These are phyloP conservation scores for Hippoglossus hippoglossus DNA, from an alignment of 2,797 vertebrate genomes.

Conservation along the genomic window DNA sequence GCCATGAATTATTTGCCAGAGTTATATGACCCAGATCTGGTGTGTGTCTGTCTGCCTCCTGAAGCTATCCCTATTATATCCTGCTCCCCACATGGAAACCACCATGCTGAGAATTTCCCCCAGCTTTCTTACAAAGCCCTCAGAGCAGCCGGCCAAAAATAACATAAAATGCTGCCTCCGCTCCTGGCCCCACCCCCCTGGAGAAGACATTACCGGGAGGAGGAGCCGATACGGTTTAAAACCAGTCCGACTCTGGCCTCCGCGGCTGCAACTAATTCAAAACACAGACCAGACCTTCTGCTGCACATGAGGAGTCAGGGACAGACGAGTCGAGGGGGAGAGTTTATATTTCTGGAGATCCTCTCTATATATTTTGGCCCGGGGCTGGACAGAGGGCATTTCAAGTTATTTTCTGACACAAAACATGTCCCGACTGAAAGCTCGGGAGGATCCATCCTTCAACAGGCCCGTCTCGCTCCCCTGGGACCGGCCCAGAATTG, in stretches of 20 bases:
- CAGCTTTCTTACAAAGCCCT: constrained; percentile 81
- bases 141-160: constrained; percentile 82
- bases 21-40: constrained; percentile 68
- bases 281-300: constrained; percentile 74
- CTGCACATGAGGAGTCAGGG: constrained; percentile 42
- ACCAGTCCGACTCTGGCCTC: constrained; percentile 67
- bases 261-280: constrained; percentile 78
- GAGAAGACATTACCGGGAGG: constrained; percentile 73
- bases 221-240: constrained; percentile 56
- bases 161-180: constrained; percentile 79
- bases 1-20: constrained; percentile 43
- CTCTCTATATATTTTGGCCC: constrained; percentile 59
- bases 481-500: constrained; percentile 70
- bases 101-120: constrained; percentile 78
- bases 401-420: constrained; percentile 77
- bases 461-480: constrained; percentile 54
- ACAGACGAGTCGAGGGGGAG: constrained; percentile 50
- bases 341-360: constrained; percentile 72
- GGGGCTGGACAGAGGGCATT: constrained; percentile 71
- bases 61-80: constrained; percentile 76
- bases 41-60: constrained; percentile 59
- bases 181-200: constrained; percentile 67
- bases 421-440: constrained; percentile 72
- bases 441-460: constrained; percentile 82
- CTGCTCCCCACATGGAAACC: constrained; percentile 78